These are phyloP conservation scores for Latheticus oryzae DNA, from an alignment of 2,888 invertebrate species.

Conservation along the genomic window DNA sequence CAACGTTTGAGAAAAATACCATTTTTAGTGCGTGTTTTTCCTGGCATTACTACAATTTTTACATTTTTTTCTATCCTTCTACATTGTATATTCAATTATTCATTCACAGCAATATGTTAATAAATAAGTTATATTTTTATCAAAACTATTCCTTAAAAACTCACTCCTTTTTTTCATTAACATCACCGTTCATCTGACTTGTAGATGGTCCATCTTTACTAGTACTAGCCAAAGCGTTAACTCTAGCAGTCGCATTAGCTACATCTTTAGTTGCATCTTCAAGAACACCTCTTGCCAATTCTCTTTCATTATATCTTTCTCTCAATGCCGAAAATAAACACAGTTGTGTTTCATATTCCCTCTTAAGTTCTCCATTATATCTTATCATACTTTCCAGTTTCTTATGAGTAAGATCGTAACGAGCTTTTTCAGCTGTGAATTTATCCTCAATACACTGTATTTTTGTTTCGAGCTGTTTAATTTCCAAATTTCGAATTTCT, in stretches of 20 bases:
- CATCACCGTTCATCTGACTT: conserved; percentile 1
- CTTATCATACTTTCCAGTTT: conserved; percentile 78
- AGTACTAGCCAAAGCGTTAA: background rate
- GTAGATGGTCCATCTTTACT: background rate
- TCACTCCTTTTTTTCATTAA: conserved; percentile 2
- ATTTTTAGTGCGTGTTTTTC: too few species aligned
- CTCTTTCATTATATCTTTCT: conserved; percentile 60
- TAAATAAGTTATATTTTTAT: conserved; percentile 54
- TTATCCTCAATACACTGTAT: conserved; percentile 76
- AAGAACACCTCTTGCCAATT: conserved; percentile 57
- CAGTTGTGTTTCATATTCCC: conserved; percentile 83
- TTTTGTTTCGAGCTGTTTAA: conserved; percentile 77
- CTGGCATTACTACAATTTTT: conserved; percentile 34
- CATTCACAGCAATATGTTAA: conserved; percentile 55
- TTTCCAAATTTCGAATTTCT: conserved; percentile 82
- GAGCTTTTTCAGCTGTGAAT: conserved; percentile 78
- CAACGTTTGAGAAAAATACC: too few species aligned
- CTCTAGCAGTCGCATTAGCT: background rate
- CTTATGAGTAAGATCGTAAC: conserved; percentile 75
- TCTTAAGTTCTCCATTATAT: conserved; percentile 80
- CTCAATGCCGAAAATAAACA: conserved; percentile 73
- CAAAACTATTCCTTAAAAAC: background rate
- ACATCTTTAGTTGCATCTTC: conserved; percentile 39
- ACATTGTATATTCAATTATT: conserved; percentile 50
- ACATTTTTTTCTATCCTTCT: conserved; percentile 32